Percentiles rank a stretch among this genome's conserved stretches.
phyloP scores from a whole-genome alignment of 2,113 vertebrate species.

The Otus sunia region DNA sequence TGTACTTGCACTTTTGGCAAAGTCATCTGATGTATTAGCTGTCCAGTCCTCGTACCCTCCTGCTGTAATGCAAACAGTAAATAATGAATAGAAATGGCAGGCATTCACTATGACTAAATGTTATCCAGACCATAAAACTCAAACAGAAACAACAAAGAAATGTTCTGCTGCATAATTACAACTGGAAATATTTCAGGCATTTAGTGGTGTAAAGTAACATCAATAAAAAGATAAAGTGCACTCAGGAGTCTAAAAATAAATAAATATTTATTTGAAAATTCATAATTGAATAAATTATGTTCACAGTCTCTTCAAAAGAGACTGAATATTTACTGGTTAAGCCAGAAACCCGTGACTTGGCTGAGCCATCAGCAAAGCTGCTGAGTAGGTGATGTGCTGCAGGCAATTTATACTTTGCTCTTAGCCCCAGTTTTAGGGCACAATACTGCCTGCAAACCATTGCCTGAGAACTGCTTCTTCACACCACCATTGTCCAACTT shows the following conservation, averaged over 20 bases:
- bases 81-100: slow-evolving; percentile 12
- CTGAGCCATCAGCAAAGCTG: neutral
- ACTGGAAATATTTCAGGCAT: neutral
- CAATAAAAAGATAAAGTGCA: neutral
- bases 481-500: neutral
- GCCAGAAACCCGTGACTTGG: neutral
- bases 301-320: neutral
- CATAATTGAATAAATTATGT: neutral
- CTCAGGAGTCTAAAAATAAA: neutral
- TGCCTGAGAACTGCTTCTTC: neutral
- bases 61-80: neutral
- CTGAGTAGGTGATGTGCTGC: neutral
- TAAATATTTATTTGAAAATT: neutral
- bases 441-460: neutral
- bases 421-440: neutral
- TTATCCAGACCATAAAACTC: slow-evolving; percentile 25
- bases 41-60: neutral
- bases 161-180: neutral
- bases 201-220: neutral
- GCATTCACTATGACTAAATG: neutral
- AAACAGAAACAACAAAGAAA: slow-evolving; percentile 1
- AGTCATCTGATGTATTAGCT: neutral
- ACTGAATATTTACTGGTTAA: neutral
- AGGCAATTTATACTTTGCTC: neutral
- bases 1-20: neutral